Percentiles rank a stretch among this genome's conserved stretches.
phyloP scores from a whole-genome alignment of 2,113 vertebrate species.

The Microcebus lehilahytsara region DNA sequence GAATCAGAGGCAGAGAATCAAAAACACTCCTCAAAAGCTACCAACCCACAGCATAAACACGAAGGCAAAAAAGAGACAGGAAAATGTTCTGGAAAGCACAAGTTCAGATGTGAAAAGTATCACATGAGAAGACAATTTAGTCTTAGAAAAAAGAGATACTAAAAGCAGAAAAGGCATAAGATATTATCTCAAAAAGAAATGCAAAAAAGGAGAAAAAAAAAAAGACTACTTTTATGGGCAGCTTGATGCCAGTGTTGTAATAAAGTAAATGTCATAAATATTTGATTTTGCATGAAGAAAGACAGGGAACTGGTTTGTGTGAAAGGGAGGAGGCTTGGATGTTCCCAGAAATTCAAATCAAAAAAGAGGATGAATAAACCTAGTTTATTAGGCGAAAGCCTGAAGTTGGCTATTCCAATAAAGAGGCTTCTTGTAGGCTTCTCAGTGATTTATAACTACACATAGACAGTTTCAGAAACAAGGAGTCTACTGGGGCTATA shows the following conservation, averaged over 20 bases:
- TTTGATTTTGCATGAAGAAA: conserved; percentile 42
- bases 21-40: neutral
- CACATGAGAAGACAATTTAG: neutral
- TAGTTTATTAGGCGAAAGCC: conserved; percentile 32
- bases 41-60: neutral
- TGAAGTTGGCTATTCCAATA: neutral
- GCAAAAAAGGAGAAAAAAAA: neutral
- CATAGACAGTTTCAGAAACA: neutral
- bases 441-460: neutral
- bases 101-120: neutral
- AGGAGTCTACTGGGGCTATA: neutral
- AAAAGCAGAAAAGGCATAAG: neutral
- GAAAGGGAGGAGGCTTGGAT: neutral
- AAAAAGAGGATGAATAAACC: conserved; percentile 37
- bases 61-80: neutral
- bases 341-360: conserved; percentile 19
- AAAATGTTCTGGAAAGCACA: neutral
- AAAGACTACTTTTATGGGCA: neutral
- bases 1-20: neutral
- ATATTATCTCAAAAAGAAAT: neutral
- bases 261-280: conserved; percentile 19
- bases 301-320: conserved; percentile 13
- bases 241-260: conserved; percentile 44
- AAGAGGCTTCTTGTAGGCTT: neutral
- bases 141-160: neutral